Base-by-base conservation (phyloP, 64 coral and sea anemone species). In the Dendronephthya gigantea region DNA sequence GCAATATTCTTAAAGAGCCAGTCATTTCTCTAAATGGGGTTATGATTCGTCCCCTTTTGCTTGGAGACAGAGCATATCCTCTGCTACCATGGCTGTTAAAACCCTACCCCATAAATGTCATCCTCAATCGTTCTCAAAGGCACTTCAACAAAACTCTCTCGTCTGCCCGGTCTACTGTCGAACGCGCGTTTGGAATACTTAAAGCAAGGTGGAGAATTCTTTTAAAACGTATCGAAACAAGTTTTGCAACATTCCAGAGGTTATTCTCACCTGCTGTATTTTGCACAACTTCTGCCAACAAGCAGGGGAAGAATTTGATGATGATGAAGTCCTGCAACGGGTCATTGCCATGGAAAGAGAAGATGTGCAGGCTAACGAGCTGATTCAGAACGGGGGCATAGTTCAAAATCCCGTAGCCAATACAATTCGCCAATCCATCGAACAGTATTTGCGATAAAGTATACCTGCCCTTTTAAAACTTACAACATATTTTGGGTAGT, bases 261-360 rank as follows among this genome's bases (percentile, higher is more conserved):
- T 91, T 55, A 56, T 91, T 40, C 68, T 88, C 3, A 62, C 83
- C 13, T 92, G 90, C 68, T 85, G 90, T 81, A 85, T 92, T 76
- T 56, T 92, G 14, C 90, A 88, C 65, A 90, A 90, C 39, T 84
- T 84, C 39, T 92, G 90, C 39, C 85, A 91, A 56, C 52, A 86
- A 91, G 74, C 90, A 83, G 79, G 85, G 34, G 90, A 92, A 55
- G 74, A 90, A 82, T 90, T 90, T 40, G 84, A 90, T 82, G 90
- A 92, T 50, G 79, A 83, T 10, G 90, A 92, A 68, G 65, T 92
- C 43, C 66, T 92, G 76, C 79, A 52, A 33, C 59, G 90, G 58
- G 81, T 85, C 58, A 86, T 86, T 59, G 65, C 16, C 81, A 41
- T 87, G 2, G 51, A 90, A 40, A 49, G 84, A 81, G 34, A 48